A percentile compares a stretch with the other conserved stretches of the same genome.
Evolutionary conservation across 1,140 invertebrate genomes (phyloP).

Genomic region (Paraescarpia echinospica): DNA sequence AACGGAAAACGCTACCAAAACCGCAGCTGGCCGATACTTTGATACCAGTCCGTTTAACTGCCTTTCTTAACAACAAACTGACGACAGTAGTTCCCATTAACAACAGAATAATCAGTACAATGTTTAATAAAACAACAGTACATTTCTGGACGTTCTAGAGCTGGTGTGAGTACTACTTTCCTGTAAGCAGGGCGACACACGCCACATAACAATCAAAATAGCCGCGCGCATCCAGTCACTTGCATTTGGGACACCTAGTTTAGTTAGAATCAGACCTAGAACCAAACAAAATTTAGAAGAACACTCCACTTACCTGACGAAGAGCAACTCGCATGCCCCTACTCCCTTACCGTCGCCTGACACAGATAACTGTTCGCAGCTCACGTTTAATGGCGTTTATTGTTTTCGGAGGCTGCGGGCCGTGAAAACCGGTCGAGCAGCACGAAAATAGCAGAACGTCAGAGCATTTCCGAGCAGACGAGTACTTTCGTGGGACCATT

Average conservation of each 20-base stretch:
- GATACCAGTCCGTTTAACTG: not conserved
- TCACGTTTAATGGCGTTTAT: not conserved
- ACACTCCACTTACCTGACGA: not conserved
- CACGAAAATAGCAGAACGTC: not conserved
- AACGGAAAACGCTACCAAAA: not conserved
- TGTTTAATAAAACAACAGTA: not conserved
- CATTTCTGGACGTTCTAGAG: not conserved
- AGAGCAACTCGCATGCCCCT: not conserved
- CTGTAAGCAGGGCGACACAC: not conserved
- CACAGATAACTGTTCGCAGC: not conserved
- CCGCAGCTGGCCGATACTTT: not conserved
- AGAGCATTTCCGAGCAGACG: not conserved
- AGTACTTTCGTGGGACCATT: not conserved
- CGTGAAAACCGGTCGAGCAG: conserved; percentile 3
- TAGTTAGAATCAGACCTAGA: not conserved
- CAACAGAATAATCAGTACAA: not conserved
- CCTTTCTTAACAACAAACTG: not conserved
- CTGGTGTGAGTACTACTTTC: not conserved
- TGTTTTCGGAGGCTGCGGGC: not conserved
- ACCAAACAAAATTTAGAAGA: not conserved
- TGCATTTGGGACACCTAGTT: not conserved
- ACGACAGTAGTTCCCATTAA: not conserved
- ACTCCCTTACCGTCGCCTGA: not conserved
- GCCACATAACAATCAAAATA: not conserved
- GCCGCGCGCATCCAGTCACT: not conserved